Conservation (phyloP, 2,113 vertebrate genomes). For the Cyanocitta stelleri region DNA sequence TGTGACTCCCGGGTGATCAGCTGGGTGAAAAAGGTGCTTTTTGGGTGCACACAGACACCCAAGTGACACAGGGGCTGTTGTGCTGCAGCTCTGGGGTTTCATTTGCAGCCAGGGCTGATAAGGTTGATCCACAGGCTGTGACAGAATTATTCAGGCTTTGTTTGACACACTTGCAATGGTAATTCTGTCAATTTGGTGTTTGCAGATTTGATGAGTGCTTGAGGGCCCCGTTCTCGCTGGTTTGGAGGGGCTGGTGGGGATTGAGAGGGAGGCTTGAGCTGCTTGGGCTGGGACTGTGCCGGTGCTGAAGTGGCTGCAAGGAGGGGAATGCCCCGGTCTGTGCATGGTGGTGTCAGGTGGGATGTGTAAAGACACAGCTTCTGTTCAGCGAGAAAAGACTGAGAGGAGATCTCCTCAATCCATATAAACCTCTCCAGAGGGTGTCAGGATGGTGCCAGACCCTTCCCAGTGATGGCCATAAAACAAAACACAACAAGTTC, state of each 20-base stretch:
- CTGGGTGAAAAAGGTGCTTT: background rate
- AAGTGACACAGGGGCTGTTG: accelerated
- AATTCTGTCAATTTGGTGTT: background rate
- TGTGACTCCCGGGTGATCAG: background rate
- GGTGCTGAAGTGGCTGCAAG: background rate
- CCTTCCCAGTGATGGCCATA: background rate
- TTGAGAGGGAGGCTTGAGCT: background rate
- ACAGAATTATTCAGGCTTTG: background rate
- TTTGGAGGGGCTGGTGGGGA: background rate
- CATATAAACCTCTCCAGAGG: accelerated
- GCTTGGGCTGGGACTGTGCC: background rate
- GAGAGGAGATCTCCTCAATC: too few species aligned
- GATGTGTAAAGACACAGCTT: background rate
- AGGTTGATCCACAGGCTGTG: background rate
- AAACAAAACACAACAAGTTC: background rate
- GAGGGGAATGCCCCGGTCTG: background rate
- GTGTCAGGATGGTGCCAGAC: background rate
- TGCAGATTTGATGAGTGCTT: accelerated
- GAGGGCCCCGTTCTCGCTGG: accelerated
- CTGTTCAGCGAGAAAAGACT: background rate
- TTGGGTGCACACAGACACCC: background rate
- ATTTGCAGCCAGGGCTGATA: background rate
- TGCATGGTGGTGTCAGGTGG: background rate
- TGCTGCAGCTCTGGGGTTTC: background rate
- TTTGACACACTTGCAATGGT: accelerated